phyloP scores from a whole-genome alignment of 2,113 vertebrate species.

The Nematolebias whitei region DNA sequence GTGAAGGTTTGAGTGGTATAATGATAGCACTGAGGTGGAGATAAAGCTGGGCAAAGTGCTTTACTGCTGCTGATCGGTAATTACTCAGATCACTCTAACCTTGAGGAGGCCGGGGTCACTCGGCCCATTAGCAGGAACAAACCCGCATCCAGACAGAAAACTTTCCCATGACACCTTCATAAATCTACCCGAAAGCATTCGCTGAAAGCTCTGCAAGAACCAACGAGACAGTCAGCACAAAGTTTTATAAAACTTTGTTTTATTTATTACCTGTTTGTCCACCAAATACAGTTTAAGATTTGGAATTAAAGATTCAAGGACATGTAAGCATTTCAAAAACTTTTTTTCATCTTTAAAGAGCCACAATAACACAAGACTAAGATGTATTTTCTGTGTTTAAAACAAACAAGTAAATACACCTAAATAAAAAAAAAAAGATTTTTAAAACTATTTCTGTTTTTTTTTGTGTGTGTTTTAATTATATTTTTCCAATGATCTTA shows the following conservation, averaged over 20 bases:
- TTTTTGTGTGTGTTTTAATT: not conserved
- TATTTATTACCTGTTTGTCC: slow-evolving; percentile 7
- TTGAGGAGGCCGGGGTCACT: slow-evolving; percentile 47
- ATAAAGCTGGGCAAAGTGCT: slow-evolving; percentile 42
- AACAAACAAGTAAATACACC: no score
- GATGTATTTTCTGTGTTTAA: no score
- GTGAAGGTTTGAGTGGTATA: slow-evolving; percentile 40
- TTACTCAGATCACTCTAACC: slow-evolving; percentile 52
- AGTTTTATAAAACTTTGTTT: slow-evolving; percentile 19
- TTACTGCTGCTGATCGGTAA: slow-evolving; percentile 37
- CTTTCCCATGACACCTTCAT: slow-evolving; percentile 60
- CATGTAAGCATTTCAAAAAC: no score
- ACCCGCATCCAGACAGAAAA: slow-evolving; percentile 35
- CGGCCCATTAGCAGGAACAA: slow-evolving; percentile 56
- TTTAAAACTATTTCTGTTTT: not conserved
- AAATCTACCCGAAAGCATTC: slow-evolving; percentile 54
- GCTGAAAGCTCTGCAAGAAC: slow-evolving; percentile 26
- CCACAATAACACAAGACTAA: no score
- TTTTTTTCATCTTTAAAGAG: no score
- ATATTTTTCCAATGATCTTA: not conserved
- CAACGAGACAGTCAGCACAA: slow-evolving; percentile 15
- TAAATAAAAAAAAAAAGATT: no score
- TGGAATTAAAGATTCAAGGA: not conserved
- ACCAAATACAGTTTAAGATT: not conserved
- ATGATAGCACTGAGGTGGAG: slow-evolving; percentile 40